These are phyloP conservation scores for Cylloceria caligata DNA, from an alignment of 2,888 invertebrate species.

Conservation along the genomic window DNA sequence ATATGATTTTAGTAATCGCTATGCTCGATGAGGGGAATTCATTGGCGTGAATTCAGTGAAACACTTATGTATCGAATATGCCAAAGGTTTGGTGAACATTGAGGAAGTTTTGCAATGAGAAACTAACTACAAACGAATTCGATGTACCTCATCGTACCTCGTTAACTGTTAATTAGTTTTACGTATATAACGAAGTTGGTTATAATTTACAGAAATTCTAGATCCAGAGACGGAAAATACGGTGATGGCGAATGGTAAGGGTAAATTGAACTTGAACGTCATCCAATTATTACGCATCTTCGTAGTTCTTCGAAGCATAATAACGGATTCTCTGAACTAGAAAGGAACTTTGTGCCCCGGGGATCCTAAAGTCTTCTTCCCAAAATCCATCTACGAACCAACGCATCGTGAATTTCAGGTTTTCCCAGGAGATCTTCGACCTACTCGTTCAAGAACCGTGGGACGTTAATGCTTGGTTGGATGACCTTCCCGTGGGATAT, in stretches of 20 bases:
- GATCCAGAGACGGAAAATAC: background rate
- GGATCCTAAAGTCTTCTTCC: background rate
- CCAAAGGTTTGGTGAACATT: constrained; percentile 48
- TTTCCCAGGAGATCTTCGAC: background rate
- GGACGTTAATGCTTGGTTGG: background rate
- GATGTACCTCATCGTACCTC: constrained; percentile 39
- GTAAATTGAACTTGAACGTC: constrained; percentile 32
- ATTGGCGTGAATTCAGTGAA: background rate
- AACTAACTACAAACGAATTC: constrained; percentile 44
- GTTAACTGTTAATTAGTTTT: constrained; percentile 50
- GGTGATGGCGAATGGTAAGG: background rate
- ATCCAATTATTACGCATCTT: constrained; percentile 18
- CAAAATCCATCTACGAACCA: background rate
- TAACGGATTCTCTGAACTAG: constrained; percentile 29
- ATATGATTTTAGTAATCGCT: no score
- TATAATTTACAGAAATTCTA: constrained; percentile 50
- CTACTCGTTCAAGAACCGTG: background rate
- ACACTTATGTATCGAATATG: constrained; percentile 52
- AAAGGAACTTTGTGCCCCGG: constrained; percentile 44
- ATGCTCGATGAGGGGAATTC: background rate
- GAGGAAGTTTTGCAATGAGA: constrained; percentile 56
- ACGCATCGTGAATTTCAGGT: background rate
- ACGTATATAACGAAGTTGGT: constrained; percentile 47
- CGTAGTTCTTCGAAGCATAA: constrained; percentile 2
- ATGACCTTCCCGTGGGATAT: background rate